Conservation (phyloP, 1,140 invertebrate species). For the Orussus abietinus region DNA sequence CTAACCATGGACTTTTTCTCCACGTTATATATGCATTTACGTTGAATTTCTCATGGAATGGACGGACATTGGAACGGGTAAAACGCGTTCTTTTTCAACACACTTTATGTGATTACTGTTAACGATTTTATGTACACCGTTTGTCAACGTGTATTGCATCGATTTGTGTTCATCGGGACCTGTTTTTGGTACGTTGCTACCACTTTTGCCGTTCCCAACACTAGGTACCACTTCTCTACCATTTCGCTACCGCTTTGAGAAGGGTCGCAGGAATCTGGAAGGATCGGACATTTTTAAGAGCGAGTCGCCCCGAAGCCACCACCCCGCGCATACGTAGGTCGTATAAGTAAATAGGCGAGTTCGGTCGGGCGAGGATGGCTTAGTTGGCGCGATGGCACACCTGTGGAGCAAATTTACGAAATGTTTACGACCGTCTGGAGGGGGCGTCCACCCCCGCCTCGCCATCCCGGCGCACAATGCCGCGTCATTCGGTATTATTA, state of each 20-base stretch:
- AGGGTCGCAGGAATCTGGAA: conserved; percentile 8
- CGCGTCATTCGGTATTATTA: conserved; percentile 47
- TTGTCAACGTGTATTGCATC: too few species aligned
- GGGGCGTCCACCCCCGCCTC: conserved; percentile 32
- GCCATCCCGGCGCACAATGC: conserved; percentile 33
- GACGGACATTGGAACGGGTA: too few species aligned
- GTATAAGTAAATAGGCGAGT: conserved; percentile 46
- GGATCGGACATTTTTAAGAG: conserved; percentile 1
- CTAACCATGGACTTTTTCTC: too few species aligned
- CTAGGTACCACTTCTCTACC: conserved; percentile 8
- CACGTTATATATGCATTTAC: too few species aligned
- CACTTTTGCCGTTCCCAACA: too few species aligned
- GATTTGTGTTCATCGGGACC: too few species aligned
- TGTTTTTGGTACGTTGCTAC: too few species aligned
- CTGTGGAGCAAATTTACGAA: conserved; percentile 56
- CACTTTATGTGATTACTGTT: too few species aligned
- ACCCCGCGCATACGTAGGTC: too few species aligned
- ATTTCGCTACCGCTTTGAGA: conserved; percentile 5
- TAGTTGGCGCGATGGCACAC: conserved; percentile 50
- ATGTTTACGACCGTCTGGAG: conserved; percentile 52
- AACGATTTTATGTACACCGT: too few species aligned
- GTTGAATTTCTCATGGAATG: too few species aligned
- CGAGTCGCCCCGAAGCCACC: conserved; percentile 3
- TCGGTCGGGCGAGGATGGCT: conserved; percentile 41
- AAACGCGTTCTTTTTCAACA: too few species aligned